Evolutionary conservation across 2,888 invertebrate genomes (phyloP), one percentile per base, ranked within the genome.

Genomic region (Eupithecia inturbata): DNA sequence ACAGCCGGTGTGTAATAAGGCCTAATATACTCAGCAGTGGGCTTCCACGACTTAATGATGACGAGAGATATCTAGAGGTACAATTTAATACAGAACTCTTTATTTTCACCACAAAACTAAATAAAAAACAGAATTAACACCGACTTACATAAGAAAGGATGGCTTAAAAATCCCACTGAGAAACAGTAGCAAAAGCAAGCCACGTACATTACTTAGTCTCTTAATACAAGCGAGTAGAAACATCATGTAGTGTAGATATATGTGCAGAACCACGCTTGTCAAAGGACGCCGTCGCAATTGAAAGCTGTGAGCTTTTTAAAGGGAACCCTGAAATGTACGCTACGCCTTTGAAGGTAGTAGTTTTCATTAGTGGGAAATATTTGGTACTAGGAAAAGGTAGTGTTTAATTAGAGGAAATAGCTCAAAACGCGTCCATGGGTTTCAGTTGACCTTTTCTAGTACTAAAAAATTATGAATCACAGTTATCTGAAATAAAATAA

Each of bases 281-380:
- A 64, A 72, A 70, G 71, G 72, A 70, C 33, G 49, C 57, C 49
- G n/a, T 19, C 71, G 57, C 62, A 70, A 70, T 75, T 57, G 16
- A 73, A 66, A 71, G 60, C 67, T 49, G 39, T 70, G 36, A 64
- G 70, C 36, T 69, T 60, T 72, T 60, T 64, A 71, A 71, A 71
- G 36, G n/a, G 28, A 64, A 57, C 31, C 26, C 31, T 53, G 39
- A 49, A 67, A 72, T 67, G 49, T 39, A 67, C 26, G 19, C 36
- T 67, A 67, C 66, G 31, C 62, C 62, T 57, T 57, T 57, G 26
- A 57, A 57, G 26, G 26, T 53, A 57, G 53, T 26, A 22, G 53
- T 57, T 26, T 57, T 57, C 12, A 26, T 57, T 57, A 22, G 49
- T 53, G 49, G 1, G 26, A 26, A 57, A 57, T 26, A 57, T 57